Evolutionary conservation across 37 sponge, comb jelly and placozoan species (phyloP).

Genomic region (Mnemiopsis leidyi): DNA sequence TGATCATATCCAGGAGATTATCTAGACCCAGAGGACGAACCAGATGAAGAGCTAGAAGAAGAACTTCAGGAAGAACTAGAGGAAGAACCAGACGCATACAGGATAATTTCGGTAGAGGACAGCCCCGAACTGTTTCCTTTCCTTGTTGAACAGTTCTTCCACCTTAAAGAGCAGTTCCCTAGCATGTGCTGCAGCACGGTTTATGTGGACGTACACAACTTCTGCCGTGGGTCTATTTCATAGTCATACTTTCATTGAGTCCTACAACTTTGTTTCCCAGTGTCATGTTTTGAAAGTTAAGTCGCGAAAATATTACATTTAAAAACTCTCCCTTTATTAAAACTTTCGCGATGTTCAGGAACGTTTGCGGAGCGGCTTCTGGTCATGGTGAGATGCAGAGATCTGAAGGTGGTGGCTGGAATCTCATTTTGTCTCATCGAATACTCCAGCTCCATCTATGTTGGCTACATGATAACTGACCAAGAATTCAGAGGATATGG

Average conservation of each 20-base stretch:
- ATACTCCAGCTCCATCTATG: neutral
- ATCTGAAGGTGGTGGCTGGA: neutral
- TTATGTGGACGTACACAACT: neutral
- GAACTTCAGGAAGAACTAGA: neutral
- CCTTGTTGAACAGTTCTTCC: slow-evolving; percentile 20
- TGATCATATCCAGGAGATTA: too few species aligned
- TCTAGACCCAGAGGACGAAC: too few species aligned
- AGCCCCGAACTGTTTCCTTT: neutral
- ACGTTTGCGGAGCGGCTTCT: neutral
- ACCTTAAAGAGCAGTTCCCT: neutral
- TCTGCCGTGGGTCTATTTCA: neutral
- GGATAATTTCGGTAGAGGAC: neutral
- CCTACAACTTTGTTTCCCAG: too few species aligned
- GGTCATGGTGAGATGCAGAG: neutral
- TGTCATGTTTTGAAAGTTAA: too few species aligned
- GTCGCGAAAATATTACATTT: too few species aligned
- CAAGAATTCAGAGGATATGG: neutral
- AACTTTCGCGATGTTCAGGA: too few species aligned
- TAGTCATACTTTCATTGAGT: too few species aligned
- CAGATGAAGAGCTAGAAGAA: too few species aligned
- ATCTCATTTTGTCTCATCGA: neutral
- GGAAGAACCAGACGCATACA: too few species aligned
- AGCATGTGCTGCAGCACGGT: neutral
- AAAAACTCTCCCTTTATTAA: too few species aligned
- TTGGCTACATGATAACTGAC: slow-evolving; percentile 40